Conservation (phyloP, 2,113 vertebrate genomes). For the Colius striatus region DNA sequence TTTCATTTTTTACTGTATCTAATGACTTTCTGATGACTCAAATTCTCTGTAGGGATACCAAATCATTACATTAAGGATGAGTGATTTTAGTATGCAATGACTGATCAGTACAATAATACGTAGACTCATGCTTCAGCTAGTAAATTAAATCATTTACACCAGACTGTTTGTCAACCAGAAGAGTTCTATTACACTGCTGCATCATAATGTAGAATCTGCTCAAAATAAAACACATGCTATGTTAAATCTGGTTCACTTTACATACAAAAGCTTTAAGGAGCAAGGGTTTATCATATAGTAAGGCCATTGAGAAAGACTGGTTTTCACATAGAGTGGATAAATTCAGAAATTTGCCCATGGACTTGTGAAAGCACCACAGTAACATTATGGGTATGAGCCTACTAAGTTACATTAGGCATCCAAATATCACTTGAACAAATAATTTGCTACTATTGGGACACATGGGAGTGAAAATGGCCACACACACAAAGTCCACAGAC, state of each 20-base stretch:
- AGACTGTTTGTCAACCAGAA: conserved; percentile 77
- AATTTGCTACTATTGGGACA: not conserved
- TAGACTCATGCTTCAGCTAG: conserved; percentile 77
- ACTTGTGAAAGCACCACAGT: not conserved
- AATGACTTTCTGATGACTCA: conserved; percentile 88
- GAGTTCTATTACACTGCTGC: conserved; percentile 70
- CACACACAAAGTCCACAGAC: not conserved
- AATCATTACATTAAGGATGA: conserved; percentile 90
- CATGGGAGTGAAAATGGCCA: not conserved
- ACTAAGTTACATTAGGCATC: not conserved
- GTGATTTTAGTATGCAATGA: conserved; percentile 85
- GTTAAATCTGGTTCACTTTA: conserved; percentile 53
- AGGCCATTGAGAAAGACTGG: not conserved
- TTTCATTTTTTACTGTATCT: conserved; percentile 90
- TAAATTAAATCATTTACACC: conserved; percentile 84
- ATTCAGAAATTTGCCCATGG: not conserved
- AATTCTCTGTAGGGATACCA: conserved; percentile 87
- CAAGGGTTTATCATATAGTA: not conserved
- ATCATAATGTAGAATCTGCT: conserved; percentile 72
- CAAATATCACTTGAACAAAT: not conserved
- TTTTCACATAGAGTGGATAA: not conserved
- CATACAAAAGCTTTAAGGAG: conserved; percentile 18
- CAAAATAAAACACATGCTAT: conserved; percentile 72
- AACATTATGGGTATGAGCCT: not conserved
- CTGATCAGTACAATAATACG: conserved; percentile 85